Evolutionary conservation across 2,113 vertebrate genomes (phyloP), one percentile per base, ranked within the genome.

Genomic region (Pionites leucogaster): DNA sequence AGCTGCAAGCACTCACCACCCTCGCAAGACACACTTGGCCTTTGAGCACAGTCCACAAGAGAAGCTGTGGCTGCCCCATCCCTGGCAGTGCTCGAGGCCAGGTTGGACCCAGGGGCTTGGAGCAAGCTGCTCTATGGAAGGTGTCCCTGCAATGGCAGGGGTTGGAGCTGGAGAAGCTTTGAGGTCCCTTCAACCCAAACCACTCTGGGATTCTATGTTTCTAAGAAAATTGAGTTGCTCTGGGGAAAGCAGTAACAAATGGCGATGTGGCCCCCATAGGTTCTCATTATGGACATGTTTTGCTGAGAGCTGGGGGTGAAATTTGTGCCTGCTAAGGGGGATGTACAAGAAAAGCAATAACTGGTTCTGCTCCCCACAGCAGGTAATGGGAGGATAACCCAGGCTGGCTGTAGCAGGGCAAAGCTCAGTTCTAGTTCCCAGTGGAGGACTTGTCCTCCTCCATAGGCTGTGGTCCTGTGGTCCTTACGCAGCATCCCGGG

Each of bases 271-370:
- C 46, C 82, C 13, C 53, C 18, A 3, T 0, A 3, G 57, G 9
- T 44, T 67, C 42, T 82, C 2, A 3, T 52, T 4, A 6, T 0
- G 3, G 13, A 12, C 0, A 0, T 15, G 2, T 12, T 49, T 17
- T 64, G 52, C 64, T 0, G 5, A 28, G 57, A 7, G 13, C 0
- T 76, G 15, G 39, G 4, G 22, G 7, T 42, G 33, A 55, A 8
- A 7, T 33, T 46, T 70, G 9, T 37, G 3, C 7, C 41, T 1
- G 1, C 14, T 18, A 41, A 10, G 14, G 23, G 62, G 4, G 37
- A 24, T 15, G 20, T n/a, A 55, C 17, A 4, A 42, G 35, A 60
- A 53, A 55, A 53, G 33, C n/a, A 23, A 16, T 17, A 60, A 78
- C 22, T 44, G 2, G 1, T 44, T 14, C 4, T 14, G 37, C 3